These are phyloP conservation scores for Nicator chloris DNA, from an alignment of 2,113 vertebrate species.

Conservation along the genomic window DNA sequence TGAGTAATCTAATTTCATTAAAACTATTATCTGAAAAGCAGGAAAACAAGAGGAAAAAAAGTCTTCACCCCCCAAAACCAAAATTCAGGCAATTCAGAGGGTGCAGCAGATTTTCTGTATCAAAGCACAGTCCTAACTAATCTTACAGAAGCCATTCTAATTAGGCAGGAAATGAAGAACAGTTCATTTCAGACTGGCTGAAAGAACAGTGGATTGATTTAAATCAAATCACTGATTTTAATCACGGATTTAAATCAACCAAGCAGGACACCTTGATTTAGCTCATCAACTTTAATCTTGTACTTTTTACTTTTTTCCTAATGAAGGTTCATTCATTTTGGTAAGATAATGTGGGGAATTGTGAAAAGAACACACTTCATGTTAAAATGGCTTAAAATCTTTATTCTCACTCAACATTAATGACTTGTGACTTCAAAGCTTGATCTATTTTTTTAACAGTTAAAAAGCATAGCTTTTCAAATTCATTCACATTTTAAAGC, in stretches of 20 bases:
- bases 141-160: constrained; percentile 38
- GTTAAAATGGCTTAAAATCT: constrained; percentile 16
- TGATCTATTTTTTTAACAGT: neutral
- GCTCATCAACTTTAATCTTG: constrained; percentile 59
- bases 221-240: constrained; percentile 64
- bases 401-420: neutral
- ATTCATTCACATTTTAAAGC: neutral
- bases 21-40: neutral
- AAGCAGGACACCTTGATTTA: constrained; percentile 60
- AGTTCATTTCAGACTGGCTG: constrained; percentile 17
- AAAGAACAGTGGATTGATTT: constrained; percentile 54
- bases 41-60: neutral
- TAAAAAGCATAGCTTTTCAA: neutral
- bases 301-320: constrained; percentile 26
- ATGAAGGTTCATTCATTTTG: constrained; percentile 50
- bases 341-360: neutral
- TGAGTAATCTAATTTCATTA: neutral
- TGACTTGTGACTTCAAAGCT: constrained; percentile 3
- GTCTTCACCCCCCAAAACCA: neutral
- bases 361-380: constrained; percentile 11
- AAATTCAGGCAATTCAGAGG: neutral
- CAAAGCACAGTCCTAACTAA: neutral
- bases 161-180: constrained; percentile 39
- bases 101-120: neutral
- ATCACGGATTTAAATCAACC: constrained; percentile 54